These are phyloP conservation scores for Kryphioiulus occultus DNA, from an alignment of 2,888 invertebrate genomes.

Conservation along the genomic window DNA sequence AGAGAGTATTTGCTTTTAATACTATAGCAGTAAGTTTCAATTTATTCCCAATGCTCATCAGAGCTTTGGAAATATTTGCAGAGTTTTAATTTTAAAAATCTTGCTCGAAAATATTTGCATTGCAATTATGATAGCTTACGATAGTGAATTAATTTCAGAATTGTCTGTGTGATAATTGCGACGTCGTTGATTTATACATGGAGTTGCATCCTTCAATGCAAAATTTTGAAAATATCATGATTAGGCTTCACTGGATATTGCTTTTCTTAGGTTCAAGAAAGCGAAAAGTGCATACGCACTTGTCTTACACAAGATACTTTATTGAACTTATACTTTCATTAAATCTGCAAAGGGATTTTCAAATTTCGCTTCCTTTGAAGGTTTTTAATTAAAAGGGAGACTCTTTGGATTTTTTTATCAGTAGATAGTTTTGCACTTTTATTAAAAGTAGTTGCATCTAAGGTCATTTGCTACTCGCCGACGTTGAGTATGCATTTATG, in stretches of 20 bases:
- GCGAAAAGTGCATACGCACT: not conserved
- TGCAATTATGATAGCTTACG: not conserved
- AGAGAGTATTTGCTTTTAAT: not conserved
- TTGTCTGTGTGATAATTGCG: not conserved
- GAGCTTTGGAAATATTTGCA: not conserved
- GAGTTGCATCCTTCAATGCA: not conserved
- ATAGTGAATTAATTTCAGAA: not conserved
- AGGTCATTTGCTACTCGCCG: not conserved
- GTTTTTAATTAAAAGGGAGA: conserved; percentile 18
- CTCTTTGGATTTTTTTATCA: not conserved
- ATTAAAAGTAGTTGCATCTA: not conserved
- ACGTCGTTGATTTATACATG: not conserved
- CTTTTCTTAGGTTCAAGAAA: not conserved
- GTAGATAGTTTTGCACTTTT: conserved; percentile 6
- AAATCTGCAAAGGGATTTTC: conserved; percentile 25
- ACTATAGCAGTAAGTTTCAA: not conserved
- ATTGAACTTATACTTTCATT: conserved; percentile 26
- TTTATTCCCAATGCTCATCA: not conserved
- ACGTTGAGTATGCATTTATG: not conserved
- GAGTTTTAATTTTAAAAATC: not conserved
- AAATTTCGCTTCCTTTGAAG: conserved; percentile 35
- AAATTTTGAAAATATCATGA: not conserved
- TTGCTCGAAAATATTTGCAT: not conserved
- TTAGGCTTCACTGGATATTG: not conserved
- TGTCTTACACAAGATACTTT: not conserved